Conservation (phyloP, 2,888 invertebrate genomes). For the Bedellia somnulentella region DNA sequence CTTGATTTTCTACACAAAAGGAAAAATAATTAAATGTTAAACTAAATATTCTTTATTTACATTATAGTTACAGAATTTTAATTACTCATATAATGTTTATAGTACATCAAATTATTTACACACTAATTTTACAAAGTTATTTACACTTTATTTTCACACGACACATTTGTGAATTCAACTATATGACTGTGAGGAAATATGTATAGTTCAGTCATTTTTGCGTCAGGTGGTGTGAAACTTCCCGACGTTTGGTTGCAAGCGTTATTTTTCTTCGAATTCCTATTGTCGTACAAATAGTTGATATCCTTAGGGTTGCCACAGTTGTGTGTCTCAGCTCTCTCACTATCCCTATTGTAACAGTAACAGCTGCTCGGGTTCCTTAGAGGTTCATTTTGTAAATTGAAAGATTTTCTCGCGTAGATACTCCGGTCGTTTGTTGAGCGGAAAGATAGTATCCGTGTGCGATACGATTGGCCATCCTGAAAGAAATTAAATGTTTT, state of each 20-base stretch:
- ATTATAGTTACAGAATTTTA: too few relatives aligned
- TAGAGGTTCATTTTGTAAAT: conserved; percentile 31
- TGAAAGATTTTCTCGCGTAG: conserved; percentile 29
- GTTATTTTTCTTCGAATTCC: not conserved
- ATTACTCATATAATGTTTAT: too few relatives aligned
- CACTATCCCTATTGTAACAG: conserved; percentile 4
- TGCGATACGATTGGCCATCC: conserved; percentile 49
- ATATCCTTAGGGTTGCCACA: too few relatives aligned
- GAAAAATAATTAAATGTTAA: too few relatives aligned
- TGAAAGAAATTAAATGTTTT: conserved; percentile 12
- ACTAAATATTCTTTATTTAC: too few relatives aligned
- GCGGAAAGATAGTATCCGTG: conserved; percentile 41
- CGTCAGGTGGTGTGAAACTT: too few relatives aligned
- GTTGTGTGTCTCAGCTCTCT: not conserved
- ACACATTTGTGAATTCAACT: conserved; percentile 46
- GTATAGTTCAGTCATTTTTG: conserved; percentile 43
- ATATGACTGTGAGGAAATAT: conserved; percentile 50
- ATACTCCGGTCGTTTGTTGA: conserved; percentile 41
- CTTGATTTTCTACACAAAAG: too few relatives aligned
- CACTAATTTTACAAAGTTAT: too few relatives aligned
- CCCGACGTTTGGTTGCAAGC: not conserved
- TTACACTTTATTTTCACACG: conserved; percentile 48
- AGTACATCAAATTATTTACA: too few relatives aligned
- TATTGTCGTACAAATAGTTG: too few relatives aligned
- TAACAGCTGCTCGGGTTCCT: conserved; percentile 19